A percentile compares a stretch with the other conserved stretches of the same genome.
phyloP scores from a whole-genome alignment of 2,888 invertebrate genomes.

The Synanthedon myopaeformis region DNA sequence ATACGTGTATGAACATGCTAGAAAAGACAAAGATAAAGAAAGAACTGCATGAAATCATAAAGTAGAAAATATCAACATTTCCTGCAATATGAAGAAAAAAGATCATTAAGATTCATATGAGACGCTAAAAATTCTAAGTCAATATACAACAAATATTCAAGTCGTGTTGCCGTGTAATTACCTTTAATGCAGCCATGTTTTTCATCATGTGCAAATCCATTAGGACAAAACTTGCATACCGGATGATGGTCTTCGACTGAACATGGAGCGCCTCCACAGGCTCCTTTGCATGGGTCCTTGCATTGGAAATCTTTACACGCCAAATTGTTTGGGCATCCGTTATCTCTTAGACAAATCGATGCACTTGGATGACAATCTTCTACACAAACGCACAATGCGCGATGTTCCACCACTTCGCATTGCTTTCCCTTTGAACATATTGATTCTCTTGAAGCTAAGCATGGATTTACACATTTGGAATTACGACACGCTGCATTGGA shows the following conservation, averaged over 20 bases:
- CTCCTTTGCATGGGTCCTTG: slow-evolving; percentile 88
- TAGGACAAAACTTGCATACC: slow-evolving; percentile 95
- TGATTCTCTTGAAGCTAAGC: slow-evolving; percentile 74
- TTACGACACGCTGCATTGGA: slow-evolving; percentile 87
- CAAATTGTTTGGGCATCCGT: slow-evolving; percentile 86
- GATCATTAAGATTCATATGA: slow-evolving; percentile 61
- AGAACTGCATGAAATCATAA: slow-evolving; percentile 61
- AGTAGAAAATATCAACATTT: slow-evolving; percentile 63
- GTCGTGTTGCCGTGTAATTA: slow-evolving; percentile 67
- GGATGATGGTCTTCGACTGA: slow-evolving; percentile 95
- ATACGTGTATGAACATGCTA: slow-evolving; percentile 44
- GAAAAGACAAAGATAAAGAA: slow-evolving; percentile 56
- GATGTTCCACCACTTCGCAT: slow-evolving; percentile 90
- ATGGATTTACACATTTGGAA: slow-evolving; percentile 89
- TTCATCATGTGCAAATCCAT: slow-evolving; percentile 91
- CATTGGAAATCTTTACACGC: slow-evolving; percentile 91
- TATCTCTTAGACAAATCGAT: slow-evolving; percentile 90
- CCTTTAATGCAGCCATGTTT: slow-evolving; percentile 96
- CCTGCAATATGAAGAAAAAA: slow-evolving; percentile 69
- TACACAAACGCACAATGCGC: slow-evolving; percentile 87
- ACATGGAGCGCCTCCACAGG: slow-evolving; percentile 91
- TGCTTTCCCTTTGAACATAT: slow-evolving; percentile 86
- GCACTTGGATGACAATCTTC: slow-evolving; percentile 88
- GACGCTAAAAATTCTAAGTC: slow-evolving; percentile 49
- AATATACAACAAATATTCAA: slow-evolving; percentile 25